Evolutionary conservation across 2,113 vertebrate species (phyloP).

Genomic region (Malurus melanocephalus): DNA sequence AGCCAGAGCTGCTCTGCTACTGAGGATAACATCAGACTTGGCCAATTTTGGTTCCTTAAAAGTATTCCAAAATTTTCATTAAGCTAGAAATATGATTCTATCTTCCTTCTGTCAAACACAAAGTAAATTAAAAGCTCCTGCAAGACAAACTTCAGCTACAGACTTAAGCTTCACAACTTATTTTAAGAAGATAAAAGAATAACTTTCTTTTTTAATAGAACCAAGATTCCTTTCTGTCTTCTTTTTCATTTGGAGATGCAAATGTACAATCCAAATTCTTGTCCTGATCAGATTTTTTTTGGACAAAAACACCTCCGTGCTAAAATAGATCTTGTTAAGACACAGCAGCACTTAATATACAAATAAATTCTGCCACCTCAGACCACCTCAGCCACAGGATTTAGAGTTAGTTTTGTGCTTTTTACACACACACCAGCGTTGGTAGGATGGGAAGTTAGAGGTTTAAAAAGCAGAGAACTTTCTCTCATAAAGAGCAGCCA

Average conservation of each 20-base stretch:
- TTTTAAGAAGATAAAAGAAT: background rate
- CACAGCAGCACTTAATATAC: background rate
- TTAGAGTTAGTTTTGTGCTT: background rate
- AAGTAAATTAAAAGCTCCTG: background rate
- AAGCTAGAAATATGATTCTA: background rate
- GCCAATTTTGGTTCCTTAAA: background rate
- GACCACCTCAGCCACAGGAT: background rate
- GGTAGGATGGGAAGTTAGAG: background rate
- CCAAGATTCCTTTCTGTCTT: background rate
- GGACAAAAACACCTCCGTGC: background rate
- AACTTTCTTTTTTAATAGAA: background rate
- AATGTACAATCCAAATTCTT: background rate
- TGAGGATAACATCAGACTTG: background rate
- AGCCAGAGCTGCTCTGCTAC: constrained; percentile 1
- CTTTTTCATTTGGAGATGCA: background rate
- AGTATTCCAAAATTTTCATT: constrained; percentile 1
- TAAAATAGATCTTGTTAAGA: constrained; percentile 12
- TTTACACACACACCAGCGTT: background rate
- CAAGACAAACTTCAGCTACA: background rate
- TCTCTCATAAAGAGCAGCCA: background rate
- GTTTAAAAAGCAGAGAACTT: background rate
- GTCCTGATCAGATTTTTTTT: background rate
- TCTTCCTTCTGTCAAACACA: background rate
- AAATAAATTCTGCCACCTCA: background rate
- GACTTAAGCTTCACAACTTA: background rate